Evolutionary conservation across 2,113 vertebrate species (phyloP).

Genomic region (Columba janthina): DNA sequence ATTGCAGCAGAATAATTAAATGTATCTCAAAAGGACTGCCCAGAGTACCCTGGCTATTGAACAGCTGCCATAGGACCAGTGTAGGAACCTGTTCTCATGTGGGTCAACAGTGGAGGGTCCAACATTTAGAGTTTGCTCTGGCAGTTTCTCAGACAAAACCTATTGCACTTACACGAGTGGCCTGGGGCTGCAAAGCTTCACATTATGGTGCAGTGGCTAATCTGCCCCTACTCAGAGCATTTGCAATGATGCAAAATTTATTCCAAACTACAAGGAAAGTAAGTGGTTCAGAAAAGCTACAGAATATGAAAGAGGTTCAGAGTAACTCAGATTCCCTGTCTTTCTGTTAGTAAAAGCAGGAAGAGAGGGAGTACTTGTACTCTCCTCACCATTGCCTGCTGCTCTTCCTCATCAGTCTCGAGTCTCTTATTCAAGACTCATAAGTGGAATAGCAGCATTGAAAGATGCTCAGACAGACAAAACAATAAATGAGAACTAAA

Average conservation of each 20-base stretch:
- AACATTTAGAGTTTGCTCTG: background rate
- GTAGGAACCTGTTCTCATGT: background rate
- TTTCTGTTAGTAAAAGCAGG: background rate
- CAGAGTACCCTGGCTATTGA: background rate
- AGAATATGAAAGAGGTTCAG: background rate
- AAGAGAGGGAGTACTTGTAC: background rate
- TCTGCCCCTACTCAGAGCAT: background rate
- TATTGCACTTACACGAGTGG: rapidly evolving
- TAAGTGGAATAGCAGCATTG: background rate
- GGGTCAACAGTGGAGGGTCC: background rate
- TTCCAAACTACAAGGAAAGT: background rate
- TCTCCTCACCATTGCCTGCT: background rate
- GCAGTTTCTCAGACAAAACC: background rate
- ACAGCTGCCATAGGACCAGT: background rate
- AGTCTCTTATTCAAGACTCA: background rate
- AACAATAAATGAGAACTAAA: background rate
- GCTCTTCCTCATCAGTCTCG: background rate
- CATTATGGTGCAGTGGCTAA: background rate
- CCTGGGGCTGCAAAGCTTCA: background rate
- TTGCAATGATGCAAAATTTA: background rate
- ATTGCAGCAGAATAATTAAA: background rate
- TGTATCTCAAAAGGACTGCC: background rate
- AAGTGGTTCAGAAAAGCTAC: background rate
- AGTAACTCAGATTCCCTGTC: background rate
- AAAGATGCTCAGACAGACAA: background rate